Evolutionary conservation across 1,140 invertebrate species (phyloP).

Genomic region (Oppia nitens): DNA sequence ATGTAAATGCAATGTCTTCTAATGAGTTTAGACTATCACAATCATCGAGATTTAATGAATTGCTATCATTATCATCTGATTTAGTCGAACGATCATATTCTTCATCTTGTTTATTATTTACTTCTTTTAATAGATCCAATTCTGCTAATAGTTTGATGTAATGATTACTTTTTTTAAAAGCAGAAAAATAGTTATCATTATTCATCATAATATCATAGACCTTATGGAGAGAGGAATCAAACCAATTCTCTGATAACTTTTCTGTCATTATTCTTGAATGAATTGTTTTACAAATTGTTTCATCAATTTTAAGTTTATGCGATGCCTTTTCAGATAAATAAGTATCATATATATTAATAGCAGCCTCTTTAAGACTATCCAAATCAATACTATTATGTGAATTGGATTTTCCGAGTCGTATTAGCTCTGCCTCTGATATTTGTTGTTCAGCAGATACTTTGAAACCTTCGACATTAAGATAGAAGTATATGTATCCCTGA

Average conservation of each 20-base stretch:
- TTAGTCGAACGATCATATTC: slow-evolving; percentile 24
- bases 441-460: slow-evolving; percentile 56
- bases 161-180: slow-evolving; percentile 45
- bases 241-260: slow-evolving; percentile 44
- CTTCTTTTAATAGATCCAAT: slow-evolving; percentile 46
- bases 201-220: slow-evolving; percentile 30
- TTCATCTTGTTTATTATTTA: slow-evolving; percentile 28
- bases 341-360: slow-evolving; percentile 59
- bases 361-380: slow-evolving; percentile 52
- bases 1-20: background rate
- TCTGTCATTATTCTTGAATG: slow-evolving; percentile 43
- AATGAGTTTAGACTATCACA: background rate
- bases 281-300: slow-evolving; percentile 43
- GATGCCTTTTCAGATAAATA: slow-evolving; percentile 55
- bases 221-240: slow-evolving; percentile 58
- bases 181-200: slow-evolving; percentile 47
- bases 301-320: slow-evolving; percentile 42
- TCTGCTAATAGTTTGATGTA: slow-evolving; percentile 59
- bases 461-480: slow-evolving; percentile 67
- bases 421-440: slow-evolving; percentile 30
- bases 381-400: slow-evolving; percentile 26
- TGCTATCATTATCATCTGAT: background rate
- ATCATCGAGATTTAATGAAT: background rate
- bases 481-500: slow-evolving; percentile 61
- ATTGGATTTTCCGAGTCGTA: slow-evolving; percentile 25